phyloP scores from a whole-genome alignment of 2,888 invertebrate genomes.

The Rosalia funebris region DNA sequence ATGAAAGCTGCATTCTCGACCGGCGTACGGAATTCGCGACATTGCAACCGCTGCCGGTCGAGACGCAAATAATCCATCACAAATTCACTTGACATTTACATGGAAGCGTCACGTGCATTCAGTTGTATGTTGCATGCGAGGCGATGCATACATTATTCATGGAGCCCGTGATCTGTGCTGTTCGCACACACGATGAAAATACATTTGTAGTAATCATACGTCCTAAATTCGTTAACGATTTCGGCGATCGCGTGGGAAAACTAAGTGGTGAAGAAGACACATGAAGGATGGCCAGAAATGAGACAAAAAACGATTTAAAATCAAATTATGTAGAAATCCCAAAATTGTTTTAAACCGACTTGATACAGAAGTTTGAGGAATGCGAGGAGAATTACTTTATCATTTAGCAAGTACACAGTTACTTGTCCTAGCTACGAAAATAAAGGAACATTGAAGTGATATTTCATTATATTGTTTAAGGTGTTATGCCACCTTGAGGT shows the following conservation, averaged over 20 bases:
- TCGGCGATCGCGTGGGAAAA: neutral
- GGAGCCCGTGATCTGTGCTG: conserved; percentile 47
- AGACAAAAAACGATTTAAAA: too few species aligned
- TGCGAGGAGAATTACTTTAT: too few species aligned
- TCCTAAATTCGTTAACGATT: neutral
- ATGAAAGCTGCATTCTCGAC: conserved; percentile 5
- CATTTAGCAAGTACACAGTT: too few species aligned
- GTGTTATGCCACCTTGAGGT: too few species aligned
- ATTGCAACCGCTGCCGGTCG: conserved; percentile 27
- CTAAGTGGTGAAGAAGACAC: too few species aligned
- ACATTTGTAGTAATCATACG: neutral
- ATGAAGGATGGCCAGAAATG: too few species aligned
- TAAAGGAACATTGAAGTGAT: too few species aligned
- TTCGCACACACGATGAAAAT: neutral
- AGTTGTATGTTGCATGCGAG: conserved; percentile 34
- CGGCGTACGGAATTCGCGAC: conserved; percentile 9
- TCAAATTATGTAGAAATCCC: too few species aligned
- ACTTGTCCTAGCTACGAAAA: too few species aligned
- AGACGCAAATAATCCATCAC: conserved; percentile 54
- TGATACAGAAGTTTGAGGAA: too few species aligned
- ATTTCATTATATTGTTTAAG: too few species aligned
- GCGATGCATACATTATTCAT: conserved; percentile 34
- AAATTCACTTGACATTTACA: conserved; percentile 51
- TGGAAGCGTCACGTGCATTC: conserved; percentile 56
- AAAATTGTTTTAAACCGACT: too few species aligned